phyloP scores from a whole-genome alignment of 2,888 invertebrate species.

The Euplexia lucipara region DNA sequence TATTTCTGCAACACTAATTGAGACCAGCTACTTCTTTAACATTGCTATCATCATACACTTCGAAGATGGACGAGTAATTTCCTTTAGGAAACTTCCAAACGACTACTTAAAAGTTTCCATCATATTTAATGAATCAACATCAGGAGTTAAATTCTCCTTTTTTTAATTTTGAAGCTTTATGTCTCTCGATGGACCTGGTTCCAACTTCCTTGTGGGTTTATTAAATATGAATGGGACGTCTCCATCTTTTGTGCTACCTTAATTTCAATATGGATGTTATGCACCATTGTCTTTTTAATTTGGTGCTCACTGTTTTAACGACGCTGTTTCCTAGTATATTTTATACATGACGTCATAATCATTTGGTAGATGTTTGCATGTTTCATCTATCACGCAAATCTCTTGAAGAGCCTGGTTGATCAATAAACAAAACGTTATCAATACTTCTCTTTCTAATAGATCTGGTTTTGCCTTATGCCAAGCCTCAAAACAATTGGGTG shows the following conservation, averaged over 20 bases:
- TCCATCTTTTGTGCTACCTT: slow-evolving; percentile 23
- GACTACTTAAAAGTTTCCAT: slow-evolving; percentile 73
- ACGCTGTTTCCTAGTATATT: neutral
- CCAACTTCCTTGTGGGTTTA: slow-evolving; percentile 52
- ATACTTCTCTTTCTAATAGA: slow-evolving; percentile 20
- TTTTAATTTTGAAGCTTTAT: slow-evolving; percentile 70
- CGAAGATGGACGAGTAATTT: slow-evolving; percentile 75
- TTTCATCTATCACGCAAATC: slow-evolving; percentile 17
- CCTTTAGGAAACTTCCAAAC: slow-evolving; percentile 71
- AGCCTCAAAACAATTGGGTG: slow-evolving; percentile 11
- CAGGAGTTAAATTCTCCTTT: slow-evolving; percentile 62
- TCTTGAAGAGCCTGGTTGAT: neutral
- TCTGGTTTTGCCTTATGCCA: slow-evolving; percentile 6
- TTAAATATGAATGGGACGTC: slow-evolving; percentile 47
- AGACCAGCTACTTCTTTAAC: slow-evolving; percentile 10
- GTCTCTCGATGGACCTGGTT: slow-evolving; percentile 58
- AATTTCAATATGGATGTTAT: slow-evolving; percentile 30
- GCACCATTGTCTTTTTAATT: slow-evolving; percentile 13
- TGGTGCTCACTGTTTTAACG: slow-evolving; percentile 17
- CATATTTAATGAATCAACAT: slow-evolving; percentile 79
- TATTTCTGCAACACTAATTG: neutral
- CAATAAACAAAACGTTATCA: slow-evolving; percentile 19
- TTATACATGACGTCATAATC: neutral
- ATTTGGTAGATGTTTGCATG: neutral
- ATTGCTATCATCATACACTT: slow-evolving; percentile 58